phyloP scores from a whole-genome alignment of 1,140 invertebrate genomes.

The Melipona quadrifasciata region DNA sequence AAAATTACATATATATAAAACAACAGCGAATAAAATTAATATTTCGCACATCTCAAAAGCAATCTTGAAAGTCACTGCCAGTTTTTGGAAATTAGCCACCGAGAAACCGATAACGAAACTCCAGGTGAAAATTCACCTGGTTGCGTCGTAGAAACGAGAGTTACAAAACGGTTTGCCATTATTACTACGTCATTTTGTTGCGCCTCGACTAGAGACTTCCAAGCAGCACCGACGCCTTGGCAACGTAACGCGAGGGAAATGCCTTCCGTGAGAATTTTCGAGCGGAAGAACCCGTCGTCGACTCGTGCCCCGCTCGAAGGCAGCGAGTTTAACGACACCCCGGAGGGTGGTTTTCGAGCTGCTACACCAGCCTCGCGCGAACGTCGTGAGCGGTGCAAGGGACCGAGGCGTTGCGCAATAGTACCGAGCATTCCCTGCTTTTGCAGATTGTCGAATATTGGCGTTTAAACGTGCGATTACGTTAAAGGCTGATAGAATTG shows the following conservation, averaged over 20 bases:
- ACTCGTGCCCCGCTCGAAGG: constrained; percentile 31
- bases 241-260: background rate
- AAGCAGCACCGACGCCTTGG: background rate
- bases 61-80: too few relatives aligned
- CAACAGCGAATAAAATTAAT: too few relatives aligned
- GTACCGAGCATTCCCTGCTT: background rate
- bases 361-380: background rate
- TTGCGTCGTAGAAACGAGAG: background rate
- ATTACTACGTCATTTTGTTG: constrained; percentile 20
- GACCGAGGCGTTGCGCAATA: background rate
- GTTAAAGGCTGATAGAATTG: background rate
- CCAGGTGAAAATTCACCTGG: background rate
- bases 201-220: background rate
- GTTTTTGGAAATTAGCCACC: too few relatives aligned
- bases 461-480: background rate
- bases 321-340: constrained; percentile 52
- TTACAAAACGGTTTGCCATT: constrained; percentile 22
- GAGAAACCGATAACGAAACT: too few relatives aligned
- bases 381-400: background rate
- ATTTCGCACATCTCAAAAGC: too few relatives aligned
- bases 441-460: background rate
- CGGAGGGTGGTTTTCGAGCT: constrained; percentile 35
- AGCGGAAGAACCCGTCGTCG: constrained; percentile 26
- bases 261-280: constrained; percentile 41
- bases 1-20: too few relatives aligned